These are phyloP conservation scores for Trypoxylon attenuatum DNA, from an alignment of 2,888 invertebrate genomes.

Conservation along the genomic window DNA sequence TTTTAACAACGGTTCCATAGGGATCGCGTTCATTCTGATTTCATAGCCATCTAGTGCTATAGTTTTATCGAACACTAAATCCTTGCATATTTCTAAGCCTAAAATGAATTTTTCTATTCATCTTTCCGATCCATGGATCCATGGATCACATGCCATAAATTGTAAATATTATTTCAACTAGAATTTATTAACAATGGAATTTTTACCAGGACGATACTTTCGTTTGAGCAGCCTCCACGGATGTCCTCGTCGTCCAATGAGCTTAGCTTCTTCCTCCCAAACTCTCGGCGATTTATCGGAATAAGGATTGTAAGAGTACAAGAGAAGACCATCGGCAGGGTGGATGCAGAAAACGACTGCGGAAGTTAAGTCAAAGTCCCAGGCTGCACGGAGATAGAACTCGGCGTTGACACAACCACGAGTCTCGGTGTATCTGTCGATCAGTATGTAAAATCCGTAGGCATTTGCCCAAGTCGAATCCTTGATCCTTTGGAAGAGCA, in stretches of 20 bases:
- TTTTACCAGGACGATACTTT: conserved; percentile 18
- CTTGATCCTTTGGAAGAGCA: conserved; percentile 32
- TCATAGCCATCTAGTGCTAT: conserved; percentile 36
- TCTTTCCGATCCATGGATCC: background rate
- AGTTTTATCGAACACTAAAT: conserved; percentile 43
- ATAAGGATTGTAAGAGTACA: conserved; percentile 54
- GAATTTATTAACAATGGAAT: background rate
- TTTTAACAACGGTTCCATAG: conserved; percentile 31
- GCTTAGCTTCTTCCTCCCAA: conserved; percentile 35
- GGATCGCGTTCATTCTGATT: conserved; percentile 43
- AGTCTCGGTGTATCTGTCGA: conserved; percentile 32
- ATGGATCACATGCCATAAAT: no score
- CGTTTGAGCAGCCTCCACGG: conserved; percentile 44
- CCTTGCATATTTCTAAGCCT: conserved; percentile 35
- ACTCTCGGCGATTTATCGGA: conserved; percentile 15
- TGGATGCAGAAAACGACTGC: conserved; percentile 49
- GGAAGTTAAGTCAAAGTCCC: conserved; percentile 44
- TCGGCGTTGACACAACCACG: conserved; percentile 42
- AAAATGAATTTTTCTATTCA: background rate
- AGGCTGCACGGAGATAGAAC: conserved; percentile 38
- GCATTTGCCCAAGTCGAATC: conserved; percentile 50
- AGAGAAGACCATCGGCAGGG: conserved; percentile 24
- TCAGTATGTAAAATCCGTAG: conserved; percentile 38
- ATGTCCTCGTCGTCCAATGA: conserved; percentile 38
- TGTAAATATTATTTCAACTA: background rate